phyloP scores from a whole-genome alignment of 2,888 invertebrate species.

The Nemurella pictetii region DNA sequence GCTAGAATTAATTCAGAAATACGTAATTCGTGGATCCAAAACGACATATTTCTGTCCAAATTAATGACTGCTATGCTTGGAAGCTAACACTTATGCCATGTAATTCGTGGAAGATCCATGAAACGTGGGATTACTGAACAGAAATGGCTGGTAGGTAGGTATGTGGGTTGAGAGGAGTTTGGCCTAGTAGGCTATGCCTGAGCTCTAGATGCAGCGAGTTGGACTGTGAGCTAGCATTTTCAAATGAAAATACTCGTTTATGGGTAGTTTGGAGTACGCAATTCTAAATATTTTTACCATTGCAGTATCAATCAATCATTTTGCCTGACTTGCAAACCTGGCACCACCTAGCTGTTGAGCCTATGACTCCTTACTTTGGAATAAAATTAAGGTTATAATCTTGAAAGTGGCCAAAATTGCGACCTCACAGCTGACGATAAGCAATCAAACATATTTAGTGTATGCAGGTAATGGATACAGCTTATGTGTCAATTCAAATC shows the following conservation, averaged over 20 bases:
- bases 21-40: background rate
- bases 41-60: background rate
- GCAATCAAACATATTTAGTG: too few relatives aligned
- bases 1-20: background rate
- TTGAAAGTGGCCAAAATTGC: background rate
- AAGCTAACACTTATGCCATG: background rate
- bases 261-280: background rate
- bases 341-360: background rate
- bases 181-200: background rate
- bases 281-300: background rate
- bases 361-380: background rate
- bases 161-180: background rate
- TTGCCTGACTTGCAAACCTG: background rate
- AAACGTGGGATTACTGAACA: conserved; percentile 26
- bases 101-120: background rate
- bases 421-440: background rate
- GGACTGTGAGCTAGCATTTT: background rate
- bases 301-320: background rate
- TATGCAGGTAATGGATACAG: too few relatives aligned
- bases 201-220: background rate
- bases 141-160: conserved; percentile 30
- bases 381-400: background rate
- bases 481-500: too few relatives aligned
- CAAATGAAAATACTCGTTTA: background rate
- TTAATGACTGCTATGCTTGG: background rate